Percentiles rank a stretch among this genome's conserved stretches.
phyloP scores from a whole-genome alignment of 1,140 invertebrate genomes.

The Pogonomyrmex barbatus region DNA sequence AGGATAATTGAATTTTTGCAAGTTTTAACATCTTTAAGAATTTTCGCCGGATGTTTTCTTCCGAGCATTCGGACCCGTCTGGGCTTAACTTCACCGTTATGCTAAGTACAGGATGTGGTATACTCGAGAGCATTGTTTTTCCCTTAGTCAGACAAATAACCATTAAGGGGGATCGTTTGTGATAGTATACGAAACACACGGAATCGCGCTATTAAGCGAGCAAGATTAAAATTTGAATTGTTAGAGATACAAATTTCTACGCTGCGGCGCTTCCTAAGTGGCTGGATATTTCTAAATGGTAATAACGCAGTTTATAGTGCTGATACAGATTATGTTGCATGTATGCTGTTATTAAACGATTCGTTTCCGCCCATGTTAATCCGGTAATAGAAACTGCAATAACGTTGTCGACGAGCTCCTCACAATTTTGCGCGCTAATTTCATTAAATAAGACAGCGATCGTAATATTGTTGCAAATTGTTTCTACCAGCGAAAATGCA shows the following conservation, averaged over 20 bases:
- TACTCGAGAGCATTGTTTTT: constrained; percentile 45
- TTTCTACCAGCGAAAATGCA: neutral
- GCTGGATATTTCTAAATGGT: constrained; percentile 37
- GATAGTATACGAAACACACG: constrained; percentile 64
- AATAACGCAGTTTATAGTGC: constrained; percentile 42
- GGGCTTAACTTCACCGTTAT: constrained; percentile 29
- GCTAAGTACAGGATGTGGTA: constrained; percentile 35
- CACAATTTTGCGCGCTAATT: constrained; percentile 49
- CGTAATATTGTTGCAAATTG: constrained; percentile 24
- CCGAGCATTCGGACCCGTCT: neutral
- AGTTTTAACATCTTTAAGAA: constrained; percentile 38
- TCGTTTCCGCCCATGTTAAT: constrained; percentile 31
- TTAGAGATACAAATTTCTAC: constrained; percentile 61
- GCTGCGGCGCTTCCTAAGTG: constrained; percentile 16
- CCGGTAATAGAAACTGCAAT: constrained; percentile 39
- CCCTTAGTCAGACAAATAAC: constrained; percentile 49
- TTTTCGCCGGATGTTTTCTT: constrained; percentile 13
- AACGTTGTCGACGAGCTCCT: constrained; percentile 7
- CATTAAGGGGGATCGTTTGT: constrained; percentile 45
- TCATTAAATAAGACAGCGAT: constrained; percentile 50
- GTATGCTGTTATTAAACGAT: constrained; percentile 38
- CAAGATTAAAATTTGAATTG: constrained; percentile 78
- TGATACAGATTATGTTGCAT: constrained; percentile 42
- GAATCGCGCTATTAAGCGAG: constrained; percentile 64
- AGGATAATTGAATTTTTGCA: constrained; percentile 16